A percentile compares a stretch with the other conserved stretches of the same genome.
Conservation (phyloP, 2,113 vertebrate genomes). For the Porphyrio hochstetteri region DNA sequence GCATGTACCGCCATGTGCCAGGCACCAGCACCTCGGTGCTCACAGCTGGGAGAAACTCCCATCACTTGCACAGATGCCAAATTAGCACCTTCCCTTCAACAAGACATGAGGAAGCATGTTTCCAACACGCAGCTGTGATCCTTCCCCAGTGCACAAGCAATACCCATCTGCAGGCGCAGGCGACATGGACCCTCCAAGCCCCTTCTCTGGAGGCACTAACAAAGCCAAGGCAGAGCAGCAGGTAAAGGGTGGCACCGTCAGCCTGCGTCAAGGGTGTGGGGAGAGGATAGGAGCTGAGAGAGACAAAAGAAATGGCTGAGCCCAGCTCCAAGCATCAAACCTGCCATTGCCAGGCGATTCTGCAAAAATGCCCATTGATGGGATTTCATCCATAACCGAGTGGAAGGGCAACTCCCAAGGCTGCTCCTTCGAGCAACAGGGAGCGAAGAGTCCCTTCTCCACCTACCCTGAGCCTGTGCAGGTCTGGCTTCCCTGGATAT, state of each 20-base stretch:
- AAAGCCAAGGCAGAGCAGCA: background rate
- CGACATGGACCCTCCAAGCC: background rate
- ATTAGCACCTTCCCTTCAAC: background rate
- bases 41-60: background rate
- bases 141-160: accelerated
- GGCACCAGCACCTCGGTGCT: accelerated
- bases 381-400: constrained; percentile 46
- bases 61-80: background rate
- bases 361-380: constrained; percentile 20
- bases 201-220: accelerated
- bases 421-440: background rate
- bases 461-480: accelerated
- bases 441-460: background rate
- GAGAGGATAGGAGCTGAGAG: background rate
- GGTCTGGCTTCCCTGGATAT: background rate
- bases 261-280: background rate
- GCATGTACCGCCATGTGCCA: accelerated
- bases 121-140: background rate
- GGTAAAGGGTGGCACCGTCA: background rate
- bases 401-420: accelerated
- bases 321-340: background rate
- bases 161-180: background rate
- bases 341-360: background rate
- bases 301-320: constrained; percentile 28
- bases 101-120: background rate